Evolutionary conservation across 2,888 invertebrate species (phyloP), one percentile per base, ranked within the genome.

Genomic region (Acronicta aceris): DNA sequence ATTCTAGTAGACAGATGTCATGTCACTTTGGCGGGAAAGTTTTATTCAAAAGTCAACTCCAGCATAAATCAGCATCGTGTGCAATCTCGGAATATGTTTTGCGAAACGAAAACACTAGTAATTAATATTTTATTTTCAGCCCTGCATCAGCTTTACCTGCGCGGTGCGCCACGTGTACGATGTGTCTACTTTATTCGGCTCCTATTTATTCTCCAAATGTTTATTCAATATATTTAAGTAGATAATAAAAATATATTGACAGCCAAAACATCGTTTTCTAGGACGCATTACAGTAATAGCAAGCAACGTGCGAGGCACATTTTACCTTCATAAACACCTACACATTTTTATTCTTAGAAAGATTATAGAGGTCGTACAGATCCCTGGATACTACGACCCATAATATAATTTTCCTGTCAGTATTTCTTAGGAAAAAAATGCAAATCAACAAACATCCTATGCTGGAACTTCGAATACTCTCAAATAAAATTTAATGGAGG

Each of bases 331-430:
- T 59, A 69, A 64, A 55, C 56, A 43, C 70, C 59, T 54, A 74
- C 64, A 47, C 74, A 36, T 69, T 41, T 64, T 64, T 74, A 65
- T 74, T 59, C 58, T 53, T 70, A 65, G 65, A 50, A 42, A 46
- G 12, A 40, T 69, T 46, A 59, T 36, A 21, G 40, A 55, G 27
- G 21, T 56, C 55, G 53, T 50, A 56, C 43, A 16, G 30, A 43
- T 59, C 40, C 55, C 52, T 41, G 15, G 38, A 16, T 25, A 40
- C 33, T 42, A 27, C 15, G 16, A 27, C n/a, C n/a, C n/a, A 15
- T 17, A 12, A n/a, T n/a, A 30, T 49, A 38, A 48, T 52, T 52
- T 49, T 52, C n/a, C 6, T 7, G 36, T 41, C 21, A 48, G 56
- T 52, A 56, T 52, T 13, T 21, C 1, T 7, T n/a, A 5, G 7